Percentiles rank a stretch among this genome's conserved stretches.
phyloP scores from a whole-genome alignment of 30 jellyfish, hydroid and myxozoan species.

The Aurelia aurita complex sp. Pacific region DNA sequence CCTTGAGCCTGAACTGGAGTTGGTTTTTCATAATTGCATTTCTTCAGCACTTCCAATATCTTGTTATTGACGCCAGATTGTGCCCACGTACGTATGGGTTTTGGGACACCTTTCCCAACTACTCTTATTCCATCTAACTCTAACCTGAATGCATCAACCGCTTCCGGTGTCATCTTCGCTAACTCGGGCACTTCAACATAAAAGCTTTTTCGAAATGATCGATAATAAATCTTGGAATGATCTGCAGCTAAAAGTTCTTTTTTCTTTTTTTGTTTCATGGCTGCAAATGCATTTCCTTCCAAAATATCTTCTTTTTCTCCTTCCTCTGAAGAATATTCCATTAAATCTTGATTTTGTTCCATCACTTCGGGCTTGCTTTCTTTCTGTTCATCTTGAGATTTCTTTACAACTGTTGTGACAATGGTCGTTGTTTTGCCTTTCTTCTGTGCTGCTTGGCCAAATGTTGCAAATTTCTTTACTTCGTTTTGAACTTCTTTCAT shows the following conservation, averaged over 20 bases:
- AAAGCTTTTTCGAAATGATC: slow-evolving; percentile 82
- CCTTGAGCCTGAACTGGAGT: slow-evolving; percentile 99
- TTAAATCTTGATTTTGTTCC: slow-evolving; percentile 96
- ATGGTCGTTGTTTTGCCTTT: slow-evolving; percentile 81
- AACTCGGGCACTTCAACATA: slow-evolving; percentile 99
- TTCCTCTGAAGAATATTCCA: slow-evolving; percentile 98
- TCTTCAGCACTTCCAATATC: slow-evolving; percentile 81
- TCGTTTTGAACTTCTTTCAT: slow-evolving; percentile 93
- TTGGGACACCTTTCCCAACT: slow-evolving; percentile 94
- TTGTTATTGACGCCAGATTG: slow-evolving; percentile 90
- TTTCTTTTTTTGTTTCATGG: slow-evolving; percentile 74
- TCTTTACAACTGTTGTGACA: slow-evolving; percentile 94
- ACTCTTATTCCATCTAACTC: slow-evolving; percentile 87
- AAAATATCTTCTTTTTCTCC: slow-evolving; percentile 70
- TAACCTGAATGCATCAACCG: slow-evolving; percentile 83
- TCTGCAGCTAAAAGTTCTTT: slow-evolving; percentile 93
- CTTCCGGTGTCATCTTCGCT: slow-evolving; percentile 88
- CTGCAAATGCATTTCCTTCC: slow-evolving; percentile 83
- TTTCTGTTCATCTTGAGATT: slow-evolving; percentile 23
- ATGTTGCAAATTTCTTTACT: slow-evolving; percentile 66
- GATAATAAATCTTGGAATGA: slow-evolving; percentile 91
- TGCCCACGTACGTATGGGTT: slow-evolving; percentile 98
- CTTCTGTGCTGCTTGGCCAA: slow-evolving; percentile 49
- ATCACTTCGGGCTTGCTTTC: slow-evolving; percentile 89
- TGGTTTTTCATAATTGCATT: slow-evolving; percentile 88